These are phyloP conservation scores for Corythucha ciliata DNA, from an alignment of 2,888 invertebrate genomes.

Conservation along the genomic window DNA sequence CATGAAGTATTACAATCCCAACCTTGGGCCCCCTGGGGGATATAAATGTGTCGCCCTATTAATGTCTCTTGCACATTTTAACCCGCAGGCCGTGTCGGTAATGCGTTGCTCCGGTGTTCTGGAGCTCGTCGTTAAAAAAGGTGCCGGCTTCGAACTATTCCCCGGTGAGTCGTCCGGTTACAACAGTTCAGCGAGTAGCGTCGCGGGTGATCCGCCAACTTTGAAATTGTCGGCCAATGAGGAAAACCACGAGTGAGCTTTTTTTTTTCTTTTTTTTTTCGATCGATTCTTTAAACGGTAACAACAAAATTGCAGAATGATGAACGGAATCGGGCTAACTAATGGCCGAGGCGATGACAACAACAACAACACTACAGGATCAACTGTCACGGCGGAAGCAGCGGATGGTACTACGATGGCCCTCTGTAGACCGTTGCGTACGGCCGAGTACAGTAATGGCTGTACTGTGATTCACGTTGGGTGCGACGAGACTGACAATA, in stretches of 20 bases:
- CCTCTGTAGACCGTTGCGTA: constrained; percentile 16
- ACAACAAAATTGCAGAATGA: constrained; percentile 6
- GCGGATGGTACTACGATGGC: too few relatives aligned
- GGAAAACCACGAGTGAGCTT: constrained; percentile 9
- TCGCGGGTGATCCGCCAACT: constrained; percentile 54
- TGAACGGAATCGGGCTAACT: constrained; percentile 4
- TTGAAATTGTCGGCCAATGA: constrained; percentile 19
- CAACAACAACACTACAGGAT: background rate
- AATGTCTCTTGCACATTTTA: too few relatives aligned
- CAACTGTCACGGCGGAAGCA: too few relatives aligned
- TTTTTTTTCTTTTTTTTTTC: background rate
- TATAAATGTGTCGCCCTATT: too few relatives aligned
- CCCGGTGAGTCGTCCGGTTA: constrained; percentile 76
- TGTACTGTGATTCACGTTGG: constrained; percentile 31
- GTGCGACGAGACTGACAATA: constrained; percentile 23
- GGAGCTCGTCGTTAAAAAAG: constrained; percentile 65
- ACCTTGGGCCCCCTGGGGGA: too few relatives aligned
- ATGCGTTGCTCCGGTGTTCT: constrained; percentile 70
- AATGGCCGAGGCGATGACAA: background rate
- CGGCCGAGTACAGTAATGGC: constrained; percentile 28
- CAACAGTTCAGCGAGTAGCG: constrained; percentile 74
- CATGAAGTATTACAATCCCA: too few relatives aligned
- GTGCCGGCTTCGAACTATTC: constrained; percentile 67
- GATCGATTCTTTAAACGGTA: background rate
- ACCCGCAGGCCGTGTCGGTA: constrained; percentile 63